A percentile compares a stretch with the other conserved stretches of the same genome.
These are phyloP conservation scores for Oxyruncus cristatus DNA, from an alignment of 2,113 vertebrate species.

Conservation along the genomic window DNA sequence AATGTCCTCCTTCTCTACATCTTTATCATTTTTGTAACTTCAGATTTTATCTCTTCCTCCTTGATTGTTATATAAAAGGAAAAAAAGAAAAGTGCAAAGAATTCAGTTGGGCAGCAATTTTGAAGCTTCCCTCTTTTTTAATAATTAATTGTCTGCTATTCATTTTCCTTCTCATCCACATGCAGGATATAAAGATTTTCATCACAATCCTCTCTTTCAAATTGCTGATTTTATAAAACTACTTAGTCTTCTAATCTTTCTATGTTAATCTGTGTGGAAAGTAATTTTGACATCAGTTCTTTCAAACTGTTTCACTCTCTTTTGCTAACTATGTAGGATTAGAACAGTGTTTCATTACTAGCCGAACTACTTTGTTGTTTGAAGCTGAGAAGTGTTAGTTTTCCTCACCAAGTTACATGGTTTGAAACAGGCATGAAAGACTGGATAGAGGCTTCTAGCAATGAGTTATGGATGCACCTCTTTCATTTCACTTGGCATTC, in stretches of 20 bases:
- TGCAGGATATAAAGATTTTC: neutral
- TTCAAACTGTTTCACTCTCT: neutral
- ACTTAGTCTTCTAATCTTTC: neutral
- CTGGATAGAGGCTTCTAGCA: neutral
- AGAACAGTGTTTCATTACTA: neutral
- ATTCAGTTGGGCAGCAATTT: neutral
- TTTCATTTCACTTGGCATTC: neutral
- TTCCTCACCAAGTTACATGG: neutral
- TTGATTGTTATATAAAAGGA: neutral
- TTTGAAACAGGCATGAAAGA: neutral
- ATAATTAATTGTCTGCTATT: constrained; percentile 8
- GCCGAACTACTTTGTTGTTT: neutral
- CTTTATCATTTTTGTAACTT: neutral
- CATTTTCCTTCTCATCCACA: neutral
- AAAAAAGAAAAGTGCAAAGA: neutral
- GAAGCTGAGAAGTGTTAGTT: neutral
- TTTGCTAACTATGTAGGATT: neutral
- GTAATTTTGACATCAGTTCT: neutral
- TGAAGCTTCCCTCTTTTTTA: neutral
- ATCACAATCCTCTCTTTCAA: neutral
- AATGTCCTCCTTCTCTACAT: neutral
- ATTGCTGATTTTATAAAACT: constrained; percentile 31
- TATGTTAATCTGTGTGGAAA: neutral
- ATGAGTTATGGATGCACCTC: neutral
- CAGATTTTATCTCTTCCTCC: neutral